phyloP scores from a whole-genome alignment of 2,113 vertebrate genomes.

The Chlorocebus sabaeus region DNA sequence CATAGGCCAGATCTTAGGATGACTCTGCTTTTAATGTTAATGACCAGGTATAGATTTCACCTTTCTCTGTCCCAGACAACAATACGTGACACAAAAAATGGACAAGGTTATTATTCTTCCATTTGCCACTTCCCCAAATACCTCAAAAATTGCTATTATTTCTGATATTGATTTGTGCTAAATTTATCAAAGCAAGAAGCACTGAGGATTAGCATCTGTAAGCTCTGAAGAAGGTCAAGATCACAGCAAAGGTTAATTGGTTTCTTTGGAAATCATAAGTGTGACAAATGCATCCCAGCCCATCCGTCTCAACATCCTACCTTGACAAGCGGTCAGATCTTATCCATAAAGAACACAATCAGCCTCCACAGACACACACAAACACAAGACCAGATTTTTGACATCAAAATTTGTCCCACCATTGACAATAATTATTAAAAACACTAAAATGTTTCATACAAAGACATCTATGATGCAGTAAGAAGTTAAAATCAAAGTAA shows the following conservation, averaged over 20 bases:
- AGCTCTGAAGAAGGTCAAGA: constrained; percentile 42
- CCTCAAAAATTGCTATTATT: constrained; percentile 23
- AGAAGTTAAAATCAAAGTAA: background rate
- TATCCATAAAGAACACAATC: rapidly evolving
- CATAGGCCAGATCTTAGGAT: rapidly evolving
- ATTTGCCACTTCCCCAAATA: constrained; percentile 27
- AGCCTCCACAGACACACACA: background rate
- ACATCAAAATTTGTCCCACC: background rate
- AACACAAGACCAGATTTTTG: background rate
- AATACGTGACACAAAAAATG: background rate
- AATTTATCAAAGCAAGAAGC: constrained; percentile 38
- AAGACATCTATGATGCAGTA: background rate
- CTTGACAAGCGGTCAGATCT: background rate
- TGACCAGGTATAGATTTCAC: background rate
- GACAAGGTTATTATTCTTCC: background rate
- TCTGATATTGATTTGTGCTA: constrained; percentile 41
- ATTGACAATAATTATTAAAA: background rate
- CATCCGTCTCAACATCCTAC: background rate
- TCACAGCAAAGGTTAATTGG: constrained; percentile 19
- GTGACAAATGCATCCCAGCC: rapidly evolving
- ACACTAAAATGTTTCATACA: background rate
- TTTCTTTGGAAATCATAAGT: background rate
- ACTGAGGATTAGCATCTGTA: background rate
- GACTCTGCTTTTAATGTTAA: background rate
- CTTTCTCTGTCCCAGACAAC: background rate